phyloP scores from a whole-genome alignment of 2,797 vertebrate species.

The Premnoplex brunnescens region DNA sequence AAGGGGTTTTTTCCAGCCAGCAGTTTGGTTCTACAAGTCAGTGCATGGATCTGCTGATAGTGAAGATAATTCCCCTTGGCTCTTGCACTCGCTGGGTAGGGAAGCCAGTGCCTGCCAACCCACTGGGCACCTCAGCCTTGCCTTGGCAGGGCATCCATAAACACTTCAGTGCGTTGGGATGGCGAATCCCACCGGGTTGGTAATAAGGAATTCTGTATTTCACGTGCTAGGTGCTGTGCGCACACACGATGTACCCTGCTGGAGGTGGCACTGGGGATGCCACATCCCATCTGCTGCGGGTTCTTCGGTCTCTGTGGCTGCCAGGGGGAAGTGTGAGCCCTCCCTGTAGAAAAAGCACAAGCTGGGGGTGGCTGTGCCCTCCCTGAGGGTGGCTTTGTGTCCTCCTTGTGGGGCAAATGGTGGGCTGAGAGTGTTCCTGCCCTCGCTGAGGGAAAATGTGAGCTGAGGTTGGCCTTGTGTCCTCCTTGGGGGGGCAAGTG shows the following conservation, averaged over 20 bases:
- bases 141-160: background rate
- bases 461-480: no score
- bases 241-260: background rate
- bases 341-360: background rate
- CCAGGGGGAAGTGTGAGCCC: accelerated
- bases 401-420: background rate
- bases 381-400: accelerated
- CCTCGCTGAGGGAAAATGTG: background rate
- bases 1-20: background rate
- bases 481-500: no score
- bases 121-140: accelerated
- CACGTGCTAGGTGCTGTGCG: accelerated
- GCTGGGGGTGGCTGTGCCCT: accelerated
- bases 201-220: background rate
- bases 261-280: background rate
- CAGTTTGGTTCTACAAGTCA: background rate
- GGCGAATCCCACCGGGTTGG: background rate
- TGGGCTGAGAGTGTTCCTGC: no score
- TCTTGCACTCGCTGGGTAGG: background rate
- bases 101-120: background rate
- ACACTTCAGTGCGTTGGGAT: background rate
- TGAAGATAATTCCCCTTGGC: background rate
- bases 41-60: background rate
- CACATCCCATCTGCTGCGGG: no score
- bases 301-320: background rate